Percentiles rank a stretch among this genome's conserved stretches.
Conservation (phyloP, 2,113 vertebrate genomes). For the Limnothrissa miodon region DNA sequence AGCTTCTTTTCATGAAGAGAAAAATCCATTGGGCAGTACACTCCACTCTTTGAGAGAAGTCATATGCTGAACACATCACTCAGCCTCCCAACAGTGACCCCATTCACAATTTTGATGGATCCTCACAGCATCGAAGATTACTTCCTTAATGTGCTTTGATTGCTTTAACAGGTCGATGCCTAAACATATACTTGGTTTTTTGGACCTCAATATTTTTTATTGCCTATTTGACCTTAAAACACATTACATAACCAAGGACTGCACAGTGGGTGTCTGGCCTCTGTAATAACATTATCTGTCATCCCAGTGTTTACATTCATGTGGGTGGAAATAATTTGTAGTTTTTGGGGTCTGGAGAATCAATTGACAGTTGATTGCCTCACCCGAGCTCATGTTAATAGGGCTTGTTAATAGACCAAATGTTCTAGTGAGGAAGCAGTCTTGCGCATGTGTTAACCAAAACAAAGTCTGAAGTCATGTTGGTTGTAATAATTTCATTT, state of each 20-base stretch:
- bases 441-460: background rate
- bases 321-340: background rate
- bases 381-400: background rate
- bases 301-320: background rate
- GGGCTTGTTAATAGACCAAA: background rate
- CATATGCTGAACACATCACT: background rate
- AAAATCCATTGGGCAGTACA: background rate
- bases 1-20: background rate
- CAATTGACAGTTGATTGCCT: background rate
- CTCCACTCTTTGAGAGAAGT: background rate
- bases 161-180: conserved; percentile 28
- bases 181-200: conserved; percentile 23
- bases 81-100: background rate
- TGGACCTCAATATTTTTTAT: background rate
- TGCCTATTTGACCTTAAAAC: background rate
- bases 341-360: background rate
- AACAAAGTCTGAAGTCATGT: background rate
- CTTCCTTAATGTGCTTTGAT: conserved; percentile 36
- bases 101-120: conserved; percentile 38
- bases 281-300: background rate
- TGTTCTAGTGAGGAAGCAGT: background rate
- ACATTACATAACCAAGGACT: background rate
- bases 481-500: background rate
- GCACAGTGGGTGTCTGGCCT: background rate
- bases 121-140: conserved; percentile 26